A percentile compares a stretch with the other conserved stretches of the same genome.
These are phyloP conservation scores for Porites divaricata DNA, from an alignment of 92 coral and sea anemone species.

Conservation along the genomic window DNA sequence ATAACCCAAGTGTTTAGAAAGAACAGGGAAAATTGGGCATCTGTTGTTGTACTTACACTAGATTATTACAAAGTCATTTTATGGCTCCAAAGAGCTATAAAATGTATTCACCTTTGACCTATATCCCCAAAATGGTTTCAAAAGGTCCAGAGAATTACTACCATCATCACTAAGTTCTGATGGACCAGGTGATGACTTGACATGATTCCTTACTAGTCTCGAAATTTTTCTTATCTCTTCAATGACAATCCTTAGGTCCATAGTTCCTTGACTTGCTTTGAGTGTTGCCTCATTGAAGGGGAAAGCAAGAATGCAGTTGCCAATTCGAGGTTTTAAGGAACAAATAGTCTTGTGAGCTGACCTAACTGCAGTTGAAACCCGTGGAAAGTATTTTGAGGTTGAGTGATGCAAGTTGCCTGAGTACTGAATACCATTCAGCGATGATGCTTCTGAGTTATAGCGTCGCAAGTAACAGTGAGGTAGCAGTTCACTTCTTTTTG, in stretches of 20 bases:
- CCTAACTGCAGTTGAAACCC: background rate
- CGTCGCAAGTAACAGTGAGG: background rate
- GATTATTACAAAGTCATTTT: background rate
- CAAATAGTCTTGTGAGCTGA: background rate
- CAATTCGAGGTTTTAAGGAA: slow-evolving; percentile 49
- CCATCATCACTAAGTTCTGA: slow-evolving; percentile 8
- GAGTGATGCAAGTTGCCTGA: background rate
- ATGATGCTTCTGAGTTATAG: slow-evolving; percentile 20
- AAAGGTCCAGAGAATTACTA: slow-evolving; percentile 46
- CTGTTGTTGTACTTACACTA: too few species aligned
- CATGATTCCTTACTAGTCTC: slow-evolving; percentile 34
- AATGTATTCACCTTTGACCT: slow-evolving; percentile 40
- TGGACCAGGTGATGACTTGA: slow-evolving; percentile 24
- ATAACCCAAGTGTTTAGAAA: too few species aligned
- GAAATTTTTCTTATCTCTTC: slow-evolving; percentile 77
- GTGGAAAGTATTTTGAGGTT: background rate
- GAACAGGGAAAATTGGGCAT: too few species aligned
- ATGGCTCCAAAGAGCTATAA: slow-evolving; percentile 7
- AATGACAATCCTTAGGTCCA: slow-evolving; percentile 66
- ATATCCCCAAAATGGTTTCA: slow-evolving; percentile 85
- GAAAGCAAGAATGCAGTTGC: slow-evolving; percentile 76
- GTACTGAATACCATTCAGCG: background rate
- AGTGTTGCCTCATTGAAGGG: slow-evolving; percentile 80
- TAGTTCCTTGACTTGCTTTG: slow-evolving; percentile 49
- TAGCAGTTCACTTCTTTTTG: background rate